phyloP scores from a whole-genome alignment of 2,113 vertebrate genomes.

The Regulus satrapa region DNA sequence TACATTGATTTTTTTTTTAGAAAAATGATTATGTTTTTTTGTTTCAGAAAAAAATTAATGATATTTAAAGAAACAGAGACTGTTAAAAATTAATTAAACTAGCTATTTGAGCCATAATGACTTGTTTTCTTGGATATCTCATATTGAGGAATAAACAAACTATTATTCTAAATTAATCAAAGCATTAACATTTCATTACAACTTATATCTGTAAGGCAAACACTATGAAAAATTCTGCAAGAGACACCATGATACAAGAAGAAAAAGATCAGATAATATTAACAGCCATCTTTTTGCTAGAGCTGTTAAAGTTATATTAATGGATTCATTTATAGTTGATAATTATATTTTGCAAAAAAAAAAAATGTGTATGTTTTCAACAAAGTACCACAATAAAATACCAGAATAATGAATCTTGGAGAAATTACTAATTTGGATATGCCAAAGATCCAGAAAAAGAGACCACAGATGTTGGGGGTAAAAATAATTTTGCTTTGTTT shows the following conservation, averaged over 20 bases:
- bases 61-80: not conserved
- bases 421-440: not conserved
- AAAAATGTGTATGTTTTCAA: too few species aligned
- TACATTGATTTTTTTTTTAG: not conserved
- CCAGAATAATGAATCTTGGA: not conserved
- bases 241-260: not conserved
- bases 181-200: not conserved
- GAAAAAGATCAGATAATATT: not conserved
- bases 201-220: not conserved
- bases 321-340: not conserved
- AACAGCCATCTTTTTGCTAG: not conserved
- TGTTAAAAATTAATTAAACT: not conserved
- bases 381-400: not conserved
- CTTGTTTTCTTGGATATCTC: not conserved
- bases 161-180: not conserved
- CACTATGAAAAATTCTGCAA: not conserved
- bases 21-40: not conserved
- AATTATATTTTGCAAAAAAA: not conserved
- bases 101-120: not conserved
- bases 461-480: rapidly evolving
- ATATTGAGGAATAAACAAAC: not conserved
- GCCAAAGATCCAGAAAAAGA: not conserved
- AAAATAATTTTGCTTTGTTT: not conserved
- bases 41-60: not conserved
- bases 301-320: not conserved